Base-by-base conservation (phyloP, 2,888 invertebrate species). In the Stenchaetothrips biformis region DNA sequence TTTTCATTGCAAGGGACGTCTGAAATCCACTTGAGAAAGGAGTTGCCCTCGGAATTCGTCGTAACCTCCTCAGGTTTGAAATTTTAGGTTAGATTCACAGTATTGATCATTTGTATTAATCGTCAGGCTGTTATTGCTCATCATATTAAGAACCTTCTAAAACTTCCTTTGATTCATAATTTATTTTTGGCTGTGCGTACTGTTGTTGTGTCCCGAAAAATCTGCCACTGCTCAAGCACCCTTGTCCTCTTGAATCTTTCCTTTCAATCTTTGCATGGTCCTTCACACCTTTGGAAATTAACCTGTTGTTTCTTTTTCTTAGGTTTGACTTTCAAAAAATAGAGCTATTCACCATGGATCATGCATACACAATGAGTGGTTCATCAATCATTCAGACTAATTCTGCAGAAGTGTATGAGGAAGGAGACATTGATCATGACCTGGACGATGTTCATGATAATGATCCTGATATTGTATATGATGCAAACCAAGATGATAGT, bases 301-400 rank as follows among this genome's bases (percentile, higher is more conserved):
- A 9, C 16, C 53, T 53, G 53, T 37, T 37, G 37, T 37, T 37
- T 37, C 37, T 4, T 37, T 37, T 37, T 37, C 37, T 37, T 4
- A 37, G 37, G 37, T 37, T 37, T 37, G 37, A 37, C 4, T 37
- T 37, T 37, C 37, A 37, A 37, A 37, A 37, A 37, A 37, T 37
- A 37, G 1, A 37, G 37, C 4, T 37, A 4, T 37, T 74, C 25
- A 74, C 9, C 21, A 74, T 74, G 67, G 67, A 74, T 21, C 67
- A 74, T 74, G 67, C 67, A 21, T 74, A 74, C 21, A 74, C 67
- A 74, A 21, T 74, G 67, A 74, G 67, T 11, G 67, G 67, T 21
- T 25, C 67, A 37, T 37, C 37, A 37, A 37, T 37, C 4, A 37
- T 37, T 3, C 67, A 74, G 25, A 74, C 21, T 25, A 59, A 59